Evolutionary conservation across 2,113 vertebrate species (phyloP).

Genomic region (Xiphophorus couchianus): DNA sequence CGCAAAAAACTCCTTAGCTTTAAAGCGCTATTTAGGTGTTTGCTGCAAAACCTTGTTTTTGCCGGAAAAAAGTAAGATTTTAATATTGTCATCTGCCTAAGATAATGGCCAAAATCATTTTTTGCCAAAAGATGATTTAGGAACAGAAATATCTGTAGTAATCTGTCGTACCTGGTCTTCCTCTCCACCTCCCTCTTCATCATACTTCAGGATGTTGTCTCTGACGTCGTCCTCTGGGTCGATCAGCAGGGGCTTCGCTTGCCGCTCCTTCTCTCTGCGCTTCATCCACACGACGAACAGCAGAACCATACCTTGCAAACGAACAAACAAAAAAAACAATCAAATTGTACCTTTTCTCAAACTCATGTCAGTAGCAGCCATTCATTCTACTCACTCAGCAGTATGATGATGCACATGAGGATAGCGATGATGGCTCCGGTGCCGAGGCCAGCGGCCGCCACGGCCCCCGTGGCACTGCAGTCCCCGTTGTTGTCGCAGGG

Average conservation of each 20-base stretch:
- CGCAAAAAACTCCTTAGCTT: too few relatives aligned
- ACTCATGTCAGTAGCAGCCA: too few relatives aligned
- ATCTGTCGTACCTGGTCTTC: slow-evolving; percentile 89
- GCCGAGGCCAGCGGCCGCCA: slow-evolving; percentile 91
- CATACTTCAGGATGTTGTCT: slow-evolving; percentile 97
- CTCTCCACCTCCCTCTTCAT: slow-evolving; percentile 96
- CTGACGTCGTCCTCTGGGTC: slow-evolving; percentile 96
- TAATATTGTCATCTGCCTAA: too few relatives aligned
- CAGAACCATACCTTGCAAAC: slow-evolving; percentile 88
- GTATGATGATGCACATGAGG: slow-evolving; percentile 92
- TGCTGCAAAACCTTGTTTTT: too few relatives aligned
- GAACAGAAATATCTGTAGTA: background rate
- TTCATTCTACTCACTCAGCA: slow-evolving; percentile 85
- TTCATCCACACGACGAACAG: slow-evolving; percentile 96
- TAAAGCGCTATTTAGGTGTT: too few relatives aligned
- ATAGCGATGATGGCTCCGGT: slow-evolving; percentile 96
- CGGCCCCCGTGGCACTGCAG: slow-evolving; percentile 90
- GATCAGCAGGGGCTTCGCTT: slow-evolving; percentile 94
- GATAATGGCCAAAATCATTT: too few relatives aligned
- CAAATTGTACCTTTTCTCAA: background rate
- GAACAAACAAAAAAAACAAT: too few relatives aligned
- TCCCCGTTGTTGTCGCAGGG: slow-evolving; percentile 94
- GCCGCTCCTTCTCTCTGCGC: slow-evolving; percentile 91
- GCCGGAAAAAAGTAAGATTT: too few relatives aligned
- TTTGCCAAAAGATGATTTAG: too few relatives aligned